Evolutionary conservation across 1,140 invertebrate species (phyloP).

Genomic region (Pseudomyrmex dendroicus): DNA sequence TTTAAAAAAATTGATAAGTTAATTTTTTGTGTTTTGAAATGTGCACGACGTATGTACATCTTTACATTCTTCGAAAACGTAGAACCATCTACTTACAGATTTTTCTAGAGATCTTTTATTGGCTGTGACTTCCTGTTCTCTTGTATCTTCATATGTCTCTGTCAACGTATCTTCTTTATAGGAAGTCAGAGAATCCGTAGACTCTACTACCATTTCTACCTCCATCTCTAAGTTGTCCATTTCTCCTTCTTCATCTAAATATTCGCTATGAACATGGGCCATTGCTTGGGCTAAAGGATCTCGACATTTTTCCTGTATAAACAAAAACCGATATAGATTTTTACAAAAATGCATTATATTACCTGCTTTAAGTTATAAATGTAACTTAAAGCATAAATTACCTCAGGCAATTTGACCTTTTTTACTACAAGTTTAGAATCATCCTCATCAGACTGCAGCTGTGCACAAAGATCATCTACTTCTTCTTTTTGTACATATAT

Average conservation of each 20-base stretch:
- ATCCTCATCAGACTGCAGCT: constrained; percentile 71
- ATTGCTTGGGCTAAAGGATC: constrained; percentile 79
- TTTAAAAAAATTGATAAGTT: background rate
- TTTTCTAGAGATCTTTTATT: constrained; percentile 36
- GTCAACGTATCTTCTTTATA: constrained; percentile 63
- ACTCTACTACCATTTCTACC: constrained; percentile 77
- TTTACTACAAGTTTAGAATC: constrained; percentile 57
- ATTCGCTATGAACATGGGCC: constrained; percentile 80
- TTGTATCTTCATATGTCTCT: constrained; percentile 37
- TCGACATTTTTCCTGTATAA: constrained; percentile 58
- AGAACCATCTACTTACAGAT: constrained; percentile 6
- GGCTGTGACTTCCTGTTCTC: background rate
- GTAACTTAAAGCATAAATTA: constrained; percentile 29
- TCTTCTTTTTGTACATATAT: constrained; percentile 72
- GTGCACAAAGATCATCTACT: constrained; percentile 50
- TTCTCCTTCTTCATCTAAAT: constrained; percentile 67
- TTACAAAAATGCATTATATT: background rate
- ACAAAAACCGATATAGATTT: background rate
- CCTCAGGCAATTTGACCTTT: constrained; percentile 69
- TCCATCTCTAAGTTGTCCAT: constrained; percentile 75
- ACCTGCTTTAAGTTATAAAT: background rate
- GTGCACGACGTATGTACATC: too few species aligned
- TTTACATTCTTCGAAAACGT: background rate
- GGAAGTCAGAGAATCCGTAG: constrained; percentile 50
- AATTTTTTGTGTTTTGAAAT: constrained; percentile 4